Evolutionary conservation across 2,888 invertebrate genomes (phyloP).

Genomic region (Flexamia atlantica): DNA sequence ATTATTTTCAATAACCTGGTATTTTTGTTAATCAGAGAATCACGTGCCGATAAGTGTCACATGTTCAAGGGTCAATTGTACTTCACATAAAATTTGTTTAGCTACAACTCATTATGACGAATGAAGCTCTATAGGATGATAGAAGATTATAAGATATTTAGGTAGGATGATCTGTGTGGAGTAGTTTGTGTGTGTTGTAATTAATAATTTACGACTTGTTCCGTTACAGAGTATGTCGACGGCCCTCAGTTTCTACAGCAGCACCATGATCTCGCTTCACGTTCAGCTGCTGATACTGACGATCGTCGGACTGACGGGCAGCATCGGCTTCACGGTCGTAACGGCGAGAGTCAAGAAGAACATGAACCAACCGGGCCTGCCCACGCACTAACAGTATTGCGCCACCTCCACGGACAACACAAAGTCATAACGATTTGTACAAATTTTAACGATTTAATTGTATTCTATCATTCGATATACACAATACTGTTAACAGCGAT

Average conservation of each 20-base stretch:
- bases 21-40: too few relatives aligned
- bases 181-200: too few relatives aligned
- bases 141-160: too few relatives aligned
- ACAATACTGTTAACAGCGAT: background rate
- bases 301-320: slow-evolving; percentile 37
- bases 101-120: too few relatives aligned
- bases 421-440: background rate
- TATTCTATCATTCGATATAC: slow-evolving; percentile 1
- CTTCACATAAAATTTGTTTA: too few relatives aligned
- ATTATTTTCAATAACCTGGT: too few relatives aligned
- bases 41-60: too few relatives aligned
- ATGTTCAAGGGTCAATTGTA: too few relatives aligned
- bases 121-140: too few relatives aligned
- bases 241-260: slow-evolving; percentile 60
- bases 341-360: slow-evolving; percentile 20
- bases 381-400: slow-evolving; percentile 35
- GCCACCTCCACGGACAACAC: background rate
- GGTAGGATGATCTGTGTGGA: too few relatives aligned
- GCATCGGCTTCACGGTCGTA: slow-evolving; percentile 49
- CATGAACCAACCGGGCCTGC: background rate
- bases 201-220: too few relatives aligned
- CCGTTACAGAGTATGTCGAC: slow-evolving; percentile 57
- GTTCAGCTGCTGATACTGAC: slow-evolving; percentile 54
- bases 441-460: background rate
- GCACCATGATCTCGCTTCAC: slow-evolving; percentile 55